Evolutionary conservation across 2,888 invertebrate species (phyloP), one percentile per base, ranked within the genome.

Genomic region (Operophtera brumata): DNA sequence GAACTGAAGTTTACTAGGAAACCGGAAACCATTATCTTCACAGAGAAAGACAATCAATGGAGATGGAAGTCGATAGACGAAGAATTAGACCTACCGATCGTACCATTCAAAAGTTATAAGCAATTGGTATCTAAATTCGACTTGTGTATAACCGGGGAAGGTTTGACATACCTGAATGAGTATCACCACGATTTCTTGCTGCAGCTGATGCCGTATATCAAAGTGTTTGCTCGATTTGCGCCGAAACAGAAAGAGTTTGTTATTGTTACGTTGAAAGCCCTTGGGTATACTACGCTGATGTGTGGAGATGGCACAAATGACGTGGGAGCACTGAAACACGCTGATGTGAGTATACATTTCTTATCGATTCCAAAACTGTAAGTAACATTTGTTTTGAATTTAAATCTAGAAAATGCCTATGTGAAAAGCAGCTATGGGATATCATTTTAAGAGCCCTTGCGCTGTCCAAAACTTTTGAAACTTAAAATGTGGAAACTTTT

Each of bases 281-380:
- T 96, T 9, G 99, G 99, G 4, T 97, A 93, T 74, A 93, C 93
- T 3, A 98, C 99, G 0, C 91, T 99, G 1, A 99, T 99, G 99
- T 99, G 99, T 78, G 99, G 99, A 1, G 99, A 99, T 88, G 99
- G 99, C 49, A 99, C 99, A 1, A 99, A 99, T 81, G 99, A 99
- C 86, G 99, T 99, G 9, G 99, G 99, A 12, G 98, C 98, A 4
- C 88, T 99, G 45, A 99, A 99, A 86, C 99, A 99, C 86, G 98
- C 99, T 30, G 95, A 99, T 86, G 98, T 96, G 73, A 94, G 94
- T 92, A 43, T 42, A 1, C 28, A 10, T 9, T 12, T 34, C 7
- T 46, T 50, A 30, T 36, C 41, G 2, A 20, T 20, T 20, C 4
- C 20, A 12, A 8, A 9, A 8, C 8, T 30, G 2, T 8, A 30